A percentile compares a stretch with the other conserved stretches of the same genome.
Conservation (phyloP, 2,888 invertebrate genomes). For the Lepidochitona cinerea region DNA sequence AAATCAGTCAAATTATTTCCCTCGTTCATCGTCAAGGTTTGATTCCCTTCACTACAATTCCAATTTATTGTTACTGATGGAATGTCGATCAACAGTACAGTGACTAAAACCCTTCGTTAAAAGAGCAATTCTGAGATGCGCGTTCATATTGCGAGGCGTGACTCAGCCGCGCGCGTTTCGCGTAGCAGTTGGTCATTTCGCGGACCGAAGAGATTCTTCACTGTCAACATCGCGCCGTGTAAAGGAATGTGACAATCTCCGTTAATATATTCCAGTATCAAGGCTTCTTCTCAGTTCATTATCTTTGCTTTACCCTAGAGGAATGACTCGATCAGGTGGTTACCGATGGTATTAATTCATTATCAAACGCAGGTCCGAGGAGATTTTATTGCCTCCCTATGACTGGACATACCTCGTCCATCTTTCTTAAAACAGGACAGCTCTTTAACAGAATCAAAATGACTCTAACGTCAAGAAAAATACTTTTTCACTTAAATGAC, state of each 20-base stretch:
- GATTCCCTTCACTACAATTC: too few species aligned
- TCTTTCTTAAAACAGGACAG: too few species aligned
- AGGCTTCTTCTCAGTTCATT: background rate
- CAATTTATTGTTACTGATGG: background rate
- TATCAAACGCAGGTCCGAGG: too few species aligned
- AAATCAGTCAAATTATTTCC: background rate
- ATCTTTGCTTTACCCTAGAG: background rate
- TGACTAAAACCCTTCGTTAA: background rate
- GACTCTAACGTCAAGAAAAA: too few species aligned
- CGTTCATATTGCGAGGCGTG: too few species aligned
- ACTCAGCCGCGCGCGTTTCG: too few species aligned
- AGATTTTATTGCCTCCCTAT: too few species aligned
- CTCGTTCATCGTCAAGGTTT: too few species aligned
- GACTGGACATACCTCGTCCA: too few species aligned
- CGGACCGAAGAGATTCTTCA: background rate
- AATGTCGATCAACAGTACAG: background rate
- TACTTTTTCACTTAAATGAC: too few species aligned
- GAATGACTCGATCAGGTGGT: background rate
- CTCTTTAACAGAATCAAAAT: too few species aligned
- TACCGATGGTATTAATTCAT: background rate
- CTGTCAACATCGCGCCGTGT: background rate
- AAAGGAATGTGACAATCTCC: background rate
- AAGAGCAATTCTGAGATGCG: background rate
- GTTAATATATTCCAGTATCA: conserved; percentile 4
- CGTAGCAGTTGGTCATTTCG: background rate